phyloP scores from a whole-genome alignment of 1,140 invertebrate genomes.

The Scaptomyza hsui region DNA sequence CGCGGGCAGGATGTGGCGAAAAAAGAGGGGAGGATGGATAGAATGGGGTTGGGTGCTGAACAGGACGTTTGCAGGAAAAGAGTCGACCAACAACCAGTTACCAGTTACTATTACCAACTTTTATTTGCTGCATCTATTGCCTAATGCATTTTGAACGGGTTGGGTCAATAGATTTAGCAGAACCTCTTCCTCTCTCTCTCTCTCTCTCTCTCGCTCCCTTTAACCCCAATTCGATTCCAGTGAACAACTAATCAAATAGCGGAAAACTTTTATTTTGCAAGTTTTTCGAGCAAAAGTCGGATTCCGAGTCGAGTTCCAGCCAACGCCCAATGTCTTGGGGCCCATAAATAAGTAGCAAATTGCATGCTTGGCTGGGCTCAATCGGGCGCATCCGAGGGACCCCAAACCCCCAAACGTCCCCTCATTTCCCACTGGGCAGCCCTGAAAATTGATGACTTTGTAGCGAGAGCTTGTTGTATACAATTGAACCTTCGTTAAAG shows the following conservation, averaged over 20 bases:
- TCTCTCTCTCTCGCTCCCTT: slow-evolving; percentile 12
- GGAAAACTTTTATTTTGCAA: slow-evolving; percentile 80
- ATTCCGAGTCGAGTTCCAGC: not conserved
- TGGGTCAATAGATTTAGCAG: slow-evolving; percentile 51
- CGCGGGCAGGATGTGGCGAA: slow-evolving; percentile 59
- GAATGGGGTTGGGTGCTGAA: not conserved
- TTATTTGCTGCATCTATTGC: slow-evolving; percentile 51
- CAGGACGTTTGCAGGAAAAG: not conserved
- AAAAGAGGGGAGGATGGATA: not conserved
- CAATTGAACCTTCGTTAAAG: slow-evolving; percentile 19
- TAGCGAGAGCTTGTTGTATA: slow-evolving; percentile 45
- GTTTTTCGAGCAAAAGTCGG: slow-evolving; percentile 25
- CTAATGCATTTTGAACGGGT: slow-evolving; percentile 33
- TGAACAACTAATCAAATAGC: slow-evolving; percentile 77
- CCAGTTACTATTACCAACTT: slow-evolving; percentile 48
- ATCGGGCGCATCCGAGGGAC: slow-evolving; percentile 17
- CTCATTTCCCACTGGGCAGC: not conserved
- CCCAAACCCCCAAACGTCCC: not conserved
- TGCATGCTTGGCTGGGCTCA: slow-evolving; percentile 66
- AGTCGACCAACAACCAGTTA: slow-evolving; percentile 39
- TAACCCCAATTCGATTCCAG: slow-evolving; percentile 28
- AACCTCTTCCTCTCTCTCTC: slow-evolving; percentile 20
- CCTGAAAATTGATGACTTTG: slow-evolving; percentile 72
- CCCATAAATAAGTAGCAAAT: slow-evolving; percentile 78
- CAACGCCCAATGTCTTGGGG: slow-evolving; percentile 46